These are phyloP conservation scores for Thaleichthys pacificus DNA, from an alignment of 2,797 vertebrate species.

Conservation along the genomic window DNA sequence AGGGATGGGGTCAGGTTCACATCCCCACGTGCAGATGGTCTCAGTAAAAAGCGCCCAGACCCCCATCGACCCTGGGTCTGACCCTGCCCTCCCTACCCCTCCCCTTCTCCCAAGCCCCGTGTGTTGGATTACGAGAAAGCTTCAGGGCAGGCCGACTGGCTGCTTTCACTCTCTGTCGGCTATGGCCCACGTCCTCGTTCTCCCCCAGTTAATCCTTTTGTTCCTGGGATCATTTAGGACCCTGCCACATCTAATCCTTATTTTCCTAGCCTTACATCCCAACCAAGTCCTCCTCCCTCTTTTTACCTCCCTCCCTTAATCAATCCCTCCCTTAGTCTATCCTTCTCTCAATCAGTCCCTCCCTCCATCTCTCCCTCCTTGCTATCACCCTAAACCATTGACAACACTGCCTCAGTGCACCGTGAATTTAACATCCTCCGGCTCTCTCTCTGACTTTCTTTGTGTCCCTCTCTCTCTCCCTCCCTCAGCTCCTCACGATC, in stretches of 20 bases:
- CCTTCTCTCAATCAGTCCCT: slow-evolving; percentile 27
- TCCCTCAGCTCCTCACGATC: too few species aligned
- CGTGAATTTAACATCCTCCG: slow-evolving; percentile 22
- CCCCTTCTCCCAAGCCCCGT: slow-evolving; percentile 22
- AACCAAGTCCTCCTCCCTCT: slow-evolving; percentile 36
- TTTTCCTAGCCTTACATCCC: slow-evolving; percentile 55
- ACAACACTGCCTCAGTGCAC: slow-evolving; percentile 33
- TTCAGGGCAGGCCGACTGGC: slow-evolving; percentile 51
- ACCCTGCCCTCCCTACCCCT: slow-evolving; percentile 22
- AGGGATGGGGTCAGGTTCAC: slow-evolving; percentile 5
- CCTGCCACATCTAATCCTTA: slow-evolving; percentile 68
- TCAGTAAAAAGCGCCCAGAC: slow-evolving; percentile 33
- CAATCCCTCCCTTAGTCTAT: too few species aligned
- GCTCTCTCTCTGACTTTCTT: too few species aligned
- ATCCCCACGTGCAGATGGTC: slow-evolving; percentile 18
- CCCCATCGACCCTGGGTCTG: slow-evolving; percentile 24
- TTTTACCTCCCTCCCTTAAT: slow-evolving; percentile 37
- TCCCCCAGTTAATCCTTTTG: slow-evolving; percentile 68
- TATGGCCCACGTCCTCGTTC: slow-evolving; percentile 71
- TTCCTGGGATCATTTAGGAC: slow-evolving; percentile 65
- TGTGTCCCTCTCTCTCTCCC: too few species aligned
- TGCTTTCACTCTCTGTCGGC: slow-evolving; percentile 62
- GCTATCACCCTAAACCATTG: slow-evolving; percentile 8
- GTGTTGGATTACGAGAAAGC: slow-evolving; percentile 57
- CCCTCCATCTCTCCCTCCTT: slow-evolving; percentile 40